Percentiles rank a stretch among this genome's conserved stretches.
These are phyloP conservation scores for Larimichthys polyactis DNA, from an alignment of 2,113 vertebrate species.

Conservation along the genomic window DNA sequence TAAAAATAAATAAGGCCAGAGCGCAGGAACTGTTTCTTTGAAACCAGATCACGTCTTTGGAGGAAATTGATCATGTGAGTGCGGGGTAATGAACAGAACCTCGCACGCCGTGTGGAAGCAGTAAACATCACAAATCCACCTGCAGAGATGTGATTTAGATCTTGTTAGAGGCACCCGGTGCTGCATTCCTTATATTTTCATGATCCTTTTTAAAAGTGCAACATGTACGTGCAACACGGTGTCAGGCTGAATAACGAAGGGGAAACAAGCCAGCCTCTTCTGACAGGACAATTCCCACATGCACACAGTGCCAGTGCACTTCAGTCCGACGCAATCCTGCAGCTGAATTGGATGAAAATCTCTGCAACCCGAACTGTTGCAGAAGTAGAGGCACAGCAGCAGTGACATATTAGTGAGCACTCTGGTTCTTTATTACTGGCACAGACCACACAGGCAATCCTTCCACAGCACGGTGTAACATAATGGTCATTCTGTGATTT, in stretches of 20 bases:
- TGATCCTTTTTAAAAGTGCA: not conserved
- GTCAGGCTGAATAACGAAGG: not conserved
- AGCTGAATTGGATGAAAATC: not conserved
- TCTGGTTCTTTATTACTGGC: not conserved
- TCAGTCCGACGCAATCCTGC: not conserved
- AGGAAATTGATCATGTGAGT: not conserved
- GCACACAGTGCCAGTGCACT: no score
- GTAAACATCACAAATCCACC: not conserved
- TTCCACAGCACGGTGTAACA: no score
- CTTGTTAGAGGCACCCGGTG: not conserved
- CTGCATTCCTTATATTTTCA: not conserved
- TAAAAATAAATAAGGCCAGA: not conserved
- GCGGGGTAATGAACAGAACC: not conserved
- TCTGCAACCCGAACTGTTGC: not conserved
- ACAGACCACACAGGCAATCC: no score
- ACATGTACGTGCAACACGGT: not conserved
- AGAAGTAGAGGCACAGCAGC: not conserved
- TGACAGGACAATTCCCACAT: no score
- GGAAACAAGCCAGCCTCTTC: no score
- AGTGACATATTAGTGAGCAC: not conserved
- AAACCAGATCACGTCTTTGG: constrained; percentile 14
- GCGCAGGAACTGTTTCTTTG: not conserved
- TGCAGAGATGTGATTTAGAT: not conserved
- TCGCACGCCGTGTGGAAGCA: not conserved
- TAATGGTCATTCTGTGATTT: no score